Evolutionary conservation across 2,888 invertebrate genomes (phyloP).

Genomic region (Catotricha subobsoleta): DNA sequence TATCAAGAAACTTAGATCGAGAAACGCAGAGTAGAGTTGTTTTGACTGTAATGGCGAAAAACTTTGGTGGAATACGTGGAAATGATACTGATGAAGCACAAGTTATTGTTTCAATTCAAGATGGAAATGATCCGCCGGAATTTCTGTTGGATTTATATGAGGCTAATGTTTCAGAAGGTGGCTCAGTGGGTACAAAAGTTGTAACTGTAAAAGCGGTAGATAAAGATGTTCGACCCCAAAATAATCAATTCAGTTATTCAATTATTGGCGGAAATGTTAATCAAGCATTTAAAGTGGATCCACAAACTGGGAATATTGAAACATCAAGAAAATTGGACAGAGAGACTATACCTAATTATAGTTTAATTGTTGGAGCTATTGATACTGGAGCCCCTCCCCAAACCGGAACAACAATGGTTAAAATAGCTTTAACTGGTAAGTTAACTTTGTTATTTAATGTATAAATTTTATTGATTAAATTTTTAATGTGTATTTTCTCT

Average conservation of each 20-base stretch:
- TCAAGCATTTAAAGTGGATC: constrained; percentile 74
- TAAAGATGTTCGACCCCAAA: constrained; percentile 77
- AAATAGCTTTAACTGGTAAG: constrained; percentile 42
- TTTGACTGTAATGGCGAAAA: constrained; percentile 84
- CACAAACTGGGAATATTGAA: constrained; percentile 67
- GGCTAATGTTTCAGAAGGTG: constrained; percentile 65
- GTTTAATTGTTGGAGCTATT: constrained; percentile 66
- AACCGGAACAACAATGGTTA: constrained; percentile 75
- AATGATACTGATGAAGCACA: constrained; percentile 93
- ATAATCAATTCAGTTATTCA: constrained; percentile 82
- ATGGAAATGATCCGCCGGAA: constrained; percentile 91
- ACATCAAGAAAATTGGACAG: constrained; percentile 60
- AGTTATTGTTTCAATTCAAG: constrained; percentile 82
- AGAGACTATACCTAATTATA: constrained; percentile 57
- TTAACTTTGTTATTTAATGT: too few species aligned
- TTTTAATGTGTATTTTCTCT: too few species aligned
- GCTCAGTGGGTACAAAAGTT: constrained; percentile 51
- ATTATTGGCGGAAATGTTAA: constrained; percentile 69
- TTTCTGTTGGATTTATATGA: constrained; percentile 66
- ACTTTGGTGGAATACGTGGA: constrained; percentile 80
- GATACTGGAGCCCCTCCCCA: constrained; percentile 79
- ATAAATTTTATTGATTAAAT: too few species aligned
- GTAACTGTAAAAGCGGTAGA: constrained; percentile 70
- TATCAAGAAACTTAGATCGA: constrained; percentile 63
- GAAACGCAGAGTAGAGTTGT: constrained; percentile 81